Percentiles rank a stretch among this genome's conserved stretches.
These are phyloP conservation scores for Neogobius melanostomus DNA, from an alignment of 2,113 vertebrate species.

Conservation along the genomic window DNA sequence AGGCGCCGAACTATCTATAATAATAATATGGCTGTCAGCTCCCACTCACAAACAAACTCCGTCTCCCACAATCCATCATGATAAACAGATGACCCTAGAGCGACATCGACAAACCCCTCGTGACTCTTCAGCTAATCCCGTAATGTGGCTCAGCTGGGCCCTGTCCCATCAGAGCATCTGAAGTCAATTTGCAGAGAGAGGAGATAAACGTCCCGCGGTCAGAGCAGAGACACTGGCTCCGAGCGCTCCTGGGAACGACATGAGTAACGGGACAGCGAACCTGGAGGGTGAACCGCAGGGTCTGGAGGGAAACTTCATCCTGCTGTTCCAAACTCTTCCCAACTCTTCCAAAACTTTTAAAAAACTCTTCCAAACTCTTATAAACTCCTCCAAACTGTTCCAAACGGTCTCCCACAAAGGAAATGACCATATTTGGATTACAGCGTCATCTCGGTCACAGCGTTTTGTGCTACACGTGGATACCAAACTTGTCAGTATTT, in stretches of 20 bases:
- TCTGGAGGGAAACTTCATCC: too few species aligned
- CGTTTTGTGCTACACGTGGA: too few species aligned
- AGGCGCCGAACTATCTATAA: not conserved
- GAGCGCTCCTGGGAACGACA: slow-evolving; percentile 31
- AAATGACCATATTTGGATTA: too few species aligned
- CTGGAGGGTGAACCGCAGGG: too few species aligned
- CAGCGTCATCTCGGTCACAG: too few species aligned
- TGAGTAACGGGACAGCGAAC: too few species aligned
- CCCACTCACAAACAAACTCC: not conserved
- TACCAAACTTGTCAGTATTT: too few species aligned
- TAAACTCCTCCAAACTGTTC: too few species aligned
- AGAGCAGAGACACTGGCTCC: slow-evolving; percentile 35
- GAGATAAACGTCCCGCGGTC: slow-evolving; percentile 55
- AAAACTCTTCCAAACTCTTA: too few species aligned
- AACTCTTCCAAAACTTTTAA: too few species aligned
- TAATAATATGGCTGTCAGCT: not conserved
- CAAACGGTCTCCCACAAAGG: too few species aligned
- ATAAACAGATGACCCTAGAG: slow-evolving; percentile 5
- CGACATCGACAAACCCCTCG: slow-evolving; percentile 5
- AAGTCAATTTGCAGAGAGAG: slow-evolving; percentile 68
- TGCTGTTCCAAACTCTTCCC: too few species aligned
- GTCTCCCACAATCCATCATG: not conserved
- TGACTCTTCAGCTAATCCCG: slow-evolving; percentile 20
- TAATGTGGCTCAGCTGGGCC: slow-evolving; percentile 39
- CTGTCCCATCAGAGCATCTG: slow-evolving; percentile 43